Evolutionary conservation across 2,888 invertebrate species (phyloP).

Genomic region (Phyto melanocephala): DNA sequence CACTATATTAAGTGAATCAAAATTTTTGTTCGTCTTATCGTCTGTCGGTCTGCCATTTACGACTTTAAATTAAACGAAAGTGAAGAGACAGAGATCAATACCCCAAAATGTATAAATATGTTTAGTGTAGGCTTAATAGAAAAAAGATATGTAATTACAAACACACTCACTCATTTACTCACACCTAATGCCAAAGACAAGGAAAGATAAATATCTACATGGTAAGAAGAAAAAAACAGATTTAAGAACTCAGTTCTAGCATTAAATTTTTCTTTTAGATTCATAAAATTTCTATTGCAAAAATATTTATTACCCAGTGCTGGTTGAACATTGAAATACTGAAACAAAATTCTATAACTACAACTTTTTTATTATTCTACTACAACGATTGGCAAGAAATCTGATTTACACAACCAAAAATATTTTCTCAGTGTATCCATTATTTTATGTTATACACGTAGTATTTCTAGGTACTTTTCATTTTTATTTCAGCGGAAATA

Average conservation of each 20-base stretch:
- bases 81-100: slow-evolving; percentile 57
- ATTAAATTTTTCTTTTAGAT: too few relatives aligned
- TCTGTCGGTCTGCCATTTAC: slow-evolving; percentile 12
- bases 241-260: too few relatives aligned
- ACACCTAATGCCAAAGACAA: slow-evolving; percentile 17
- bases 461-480: neutral
- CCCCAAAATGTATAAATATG: slow-evolving; percentile 38
- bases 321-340: too few relatives aligned
- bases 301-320: too few relatives aligned
- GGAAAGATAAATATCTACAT: slow-evolving; percentile 53
- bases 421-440: too few relatives aligned
- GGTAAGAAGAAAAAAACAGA: too few relatives aligned
- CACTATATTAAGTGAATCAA: slow-evolving; percentile 12
- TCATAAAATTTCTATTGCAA: too few relatives aligned
- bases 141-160: slow-evolving; percentile 18
- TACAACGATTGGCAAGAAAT: too few relatives aligned
- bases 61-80: slow-evolving; percentile 38
- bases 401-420: too few relatives aligned
- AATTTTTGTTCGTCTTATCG: neutral
- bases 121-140: slow-evolving; percentile 45
- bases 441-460: neutral
- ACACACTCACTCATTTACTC: neutral
- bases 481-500: slow-evolving; percentile 59
- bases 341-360: too few relatives aligned
- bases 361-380: too few relatives aligned